A percentile compares a stretch with the other conserved stretches of the same genome.
Evolutionary conservation across 2,797 vertebrate genomes (phyloP).

Genomic region (Ciconia nigra): DNA sequence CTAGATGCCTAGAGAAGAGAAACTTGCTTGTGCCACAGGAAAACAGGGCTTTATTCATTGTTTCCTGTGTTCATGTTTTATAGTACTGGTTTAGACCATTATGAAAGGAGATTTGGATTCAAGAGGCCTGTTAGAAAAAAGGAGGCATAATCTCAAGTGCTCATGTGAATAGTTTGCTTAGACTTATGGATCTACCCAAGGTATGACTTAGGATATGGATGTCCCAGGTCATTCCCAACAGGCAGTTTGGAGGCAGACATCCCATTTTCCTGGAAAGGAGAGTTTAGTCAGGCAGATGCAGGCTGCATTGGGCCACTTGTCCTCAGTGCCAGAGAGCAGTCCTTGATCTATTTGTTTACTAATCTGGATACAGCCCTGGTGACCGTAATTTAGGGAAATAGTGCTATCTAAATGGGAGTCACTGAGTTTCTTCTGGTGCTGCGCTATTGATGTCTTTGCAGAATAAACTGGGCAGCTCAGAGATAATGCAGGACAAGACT

Average conservation of each 20-base stretch:
- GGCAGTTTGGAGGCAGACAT: background rate
- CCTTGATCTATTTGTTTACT: background rate
- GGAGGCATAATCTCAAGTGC: background rate
- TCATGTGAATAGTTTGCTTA: background rate
- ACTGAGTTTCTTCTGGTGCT: background rate
- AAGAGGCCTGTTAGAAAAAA: background rate
- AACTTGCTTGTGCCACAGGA: background rate
- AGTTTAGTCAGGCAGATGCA: background rate
- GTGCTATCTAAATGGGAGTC: background rate
- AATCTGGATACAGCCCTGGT: background rate
- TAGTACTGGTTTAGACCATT: background rate
- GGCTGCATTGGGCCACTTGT: background rate
- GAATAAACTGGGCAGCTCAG: background rate
- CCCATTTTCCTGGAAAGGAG: background rate
- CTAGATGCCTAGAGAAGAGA: background rate
- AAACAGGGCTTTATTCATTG: background rate
- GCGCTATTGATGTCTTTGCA: background rate
- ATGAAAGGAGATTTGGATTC: background rate
- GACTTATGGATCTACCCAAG: background rate
- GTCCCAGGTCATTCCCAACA: background rate
- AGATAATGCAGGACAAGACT: background rate
- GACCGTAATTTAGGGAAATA: background rate
- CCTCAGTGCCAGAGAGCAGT: background rate
- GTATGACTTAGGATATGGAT: background rate
- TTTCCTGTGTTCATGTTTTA: background rate